Evolutionary conservation across 2,888 invertebrate genomes (phyloP).

Genomic region (Zele albiditarsus): DNA sequence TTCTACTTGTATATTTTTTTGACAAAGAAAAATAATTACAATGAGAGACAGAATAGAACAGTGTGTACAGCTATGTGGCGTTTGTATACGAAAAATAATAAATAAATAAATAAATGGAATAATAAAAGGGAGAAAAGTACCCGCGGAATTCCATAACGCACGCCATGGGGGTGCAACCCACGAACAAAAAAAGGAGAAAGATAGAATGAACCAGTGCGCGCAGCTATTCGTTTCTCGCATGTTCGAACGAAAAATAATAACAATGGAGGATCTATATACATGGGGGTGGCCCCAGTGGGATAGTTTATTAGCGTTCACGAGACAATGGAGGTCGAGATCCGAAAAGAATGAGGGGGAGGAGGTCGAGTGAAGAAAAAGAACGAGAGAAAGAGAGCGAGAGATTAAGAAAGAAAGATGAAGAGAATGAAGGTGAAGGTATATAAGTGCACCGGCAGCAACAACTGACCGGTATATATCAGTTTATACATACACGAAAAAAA

Average conservation of each 20-base stretch:
- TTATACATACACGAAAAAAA: background rate
- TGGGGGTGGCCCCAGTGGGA: constrained; percentile 66
- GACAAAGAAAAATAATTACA: too few relatives aligned
- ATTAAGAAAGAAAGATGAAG: constrained; percentile 52
- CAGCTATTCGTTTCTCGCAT: constrained; percentile 51
- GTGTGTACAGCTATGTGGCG: too few relatives aligned
- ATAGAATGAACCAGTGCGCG: constrained; percentile 42
- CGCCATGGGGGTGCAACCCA: constrained; percentile 53
- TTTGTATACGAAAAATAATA: constrained; percentile 12
- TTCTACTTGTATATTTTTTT: too few relatives aligned
- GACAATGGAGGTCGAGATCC: constrained; percentile 72
- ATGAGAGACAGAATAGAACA: too few relatives aligned
- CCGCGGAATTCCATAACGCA: constrained; percentile 63
- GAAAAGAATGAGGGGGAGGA: constrained; percentile 66
- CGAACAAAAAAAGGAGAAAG: constrained; percentile 33
- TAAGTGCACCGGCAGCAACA: constrained; percentile 52
- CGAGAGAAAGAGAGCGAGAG: constrained; percentile 46
- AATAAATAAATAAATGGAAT: constrained; percentile 38
- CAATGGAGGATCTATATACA: constrained; percentile 50
- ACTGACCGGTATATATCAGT: constrained; percentile 36
- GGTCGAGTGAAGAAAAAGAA: constrained; percentile 49
- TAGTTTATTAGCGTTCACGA: constrained; percentile 71
- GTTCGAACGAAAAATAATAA: constrained; percentile 46
- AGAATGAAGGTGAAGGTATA: constrained; percentile 50
- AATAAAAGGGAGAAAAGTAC: constrained; percentile 45